Evolutionary conservation across 35 echinoderm and acorn worm genomes (phyloP).

Genomic region (Amphiura filiformis): DNA sequence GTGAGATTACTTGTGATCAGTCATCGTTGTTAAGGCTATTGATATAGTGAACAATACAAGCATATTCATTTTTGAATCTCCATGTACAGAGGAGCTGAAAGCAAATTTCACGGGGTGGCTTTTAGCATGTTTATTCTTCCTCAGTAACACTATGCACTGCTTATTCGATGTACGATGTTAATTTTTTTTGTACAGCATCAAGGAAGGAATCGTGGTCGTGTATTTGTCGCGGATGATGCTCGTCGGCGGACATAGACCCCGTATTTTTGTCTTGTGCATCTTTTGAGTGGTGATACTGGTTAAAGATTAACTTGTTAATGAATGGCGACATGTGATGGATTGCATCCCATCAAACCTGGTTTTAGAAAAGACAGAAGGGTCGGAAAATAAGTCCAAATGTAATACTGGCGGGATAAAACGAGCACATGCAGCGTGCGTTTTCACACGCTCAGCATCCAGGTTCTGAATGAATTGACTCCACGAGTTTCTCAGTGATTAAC

Average conservation of each 20-base stretch:
- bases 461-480: slow-evolving; percentile 7
- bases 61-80: no score
- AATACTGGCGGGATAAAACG: slow-evolving; percentile 6
- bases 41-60: no score
- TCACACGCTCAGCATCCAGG: neutral
- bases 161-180: no score
- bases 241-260: neutral
- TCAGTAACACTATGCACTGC: no score
- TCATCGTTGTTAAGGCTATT: no score
- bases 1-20: no score
- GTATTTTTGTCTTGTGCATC: neutral
- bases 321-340: neutral
- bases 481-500: neutral
- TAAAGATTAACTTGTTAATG: slow-evolving; percentile 13
- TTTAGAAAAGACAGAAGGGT: slow-evolving; percentile 6
- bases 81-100: no score
- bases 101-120: no score
- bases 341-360: slow-evolving; percentile 6
- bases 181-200: no score
- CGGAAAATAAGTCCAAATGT: slow-evolving; percentile 11
- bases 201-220: no score
- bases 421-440: slow-evolving; percentile 8
- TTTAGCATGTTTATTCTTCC: no score
- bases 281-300: neutral
- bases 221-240: no score